Evolutionary conservation across 2,797 vertebrate genomes (phyloP).

Genomic region (Echeneis naucrates): DNA sequence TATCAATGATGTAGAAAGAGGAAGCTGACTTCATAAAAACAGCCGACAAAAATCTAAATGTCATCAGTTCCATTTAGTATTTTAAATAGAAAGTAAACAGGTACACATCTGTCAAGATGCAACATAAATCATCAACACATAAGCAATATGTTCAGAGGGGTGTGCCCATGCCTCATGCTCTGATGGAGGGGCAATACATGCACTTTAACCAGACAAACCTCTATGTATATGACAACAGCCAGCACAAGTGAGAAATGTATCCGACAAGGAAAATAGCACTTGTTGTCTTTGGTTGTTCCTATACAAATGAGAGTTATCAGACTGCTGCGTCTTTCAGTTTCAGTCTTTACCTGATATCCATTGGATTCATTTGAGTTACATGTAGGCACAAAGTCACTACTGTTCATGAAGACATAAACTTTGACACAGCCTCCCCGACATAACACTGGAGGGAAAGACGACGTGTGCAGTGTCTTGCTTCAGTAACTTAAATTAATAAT

Average conservation of each 20-base stretch:
- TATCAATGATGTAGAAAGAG: not conserved
- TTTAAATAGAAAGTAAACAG: conserved; percentile 28
- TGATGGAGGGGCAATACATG: conserved; percentile 72
- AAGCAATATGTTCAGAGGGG: conserved; percentile 25
- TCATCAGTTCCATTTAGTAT: not conserved
- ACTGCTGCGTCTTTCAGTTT: not conserved
- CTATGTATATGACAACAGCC: conserved; percentile 36
- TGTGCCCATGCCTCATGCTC: conserved; percentile 77
- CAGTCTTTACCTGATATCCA: not conserved
- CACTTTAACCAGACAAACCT: conserved; percentile 55
- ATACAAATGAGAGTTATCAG: not conserved
- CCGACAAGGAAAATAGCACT: not conserved
- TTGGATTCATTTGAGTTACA: not conserved
- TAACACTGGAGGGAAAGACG: conserved; percentile 33
- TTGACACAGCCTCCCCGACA: conserved; percentile 33
- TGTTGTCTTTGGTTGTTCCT: not conserved
- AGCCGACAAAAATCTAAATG: not conserved
- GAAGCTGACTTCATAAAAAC: not conserved
- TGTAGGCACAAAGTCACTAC: not conserved
- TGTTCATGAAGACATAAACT: not conserved
- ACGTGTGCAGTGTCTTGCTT: conserved; percentile 18
- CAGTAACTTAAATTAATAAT: not conserved
- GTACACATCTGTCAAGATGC: conserved; percentile 66
- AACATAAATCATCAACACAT: conserved; percentile 13
- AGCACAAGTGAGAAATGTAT: conserved; percentile 45